Evolutionary conservation across 1,140 invertebrate species (phyloP).

Genomic region (Tetragnatha versicolor): DNA sequence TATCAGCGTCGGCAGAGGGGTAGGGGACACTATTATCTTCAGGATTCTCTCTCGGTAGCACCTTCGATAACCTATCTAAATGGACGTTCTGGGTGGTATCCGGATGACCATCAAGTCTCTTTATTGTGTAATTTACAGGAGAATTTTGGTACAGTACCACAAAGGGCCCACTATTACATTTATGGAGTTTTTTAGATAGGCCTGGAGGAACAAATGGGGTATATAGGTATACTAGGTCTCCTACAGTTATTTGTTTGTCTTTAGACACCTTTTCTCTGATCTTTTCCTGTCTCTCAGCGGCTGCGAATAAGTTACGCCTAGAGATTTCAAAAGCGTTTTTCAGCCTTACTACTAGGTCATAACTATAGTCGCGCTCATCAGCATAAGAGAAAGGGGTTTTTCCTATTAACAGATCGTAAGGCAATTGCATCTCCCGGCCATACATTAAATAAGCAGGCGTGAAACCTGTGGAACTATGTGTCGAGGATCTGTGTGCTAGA

Average conservation of each 20-base stretch:
- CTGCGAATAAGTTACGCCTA: not conserved
- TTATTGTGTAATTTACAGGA: not conserved
- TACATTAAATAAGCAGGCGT: not conserved
- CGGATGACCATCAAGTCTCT: not conserved
- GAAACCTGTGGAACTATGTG: not conserved
- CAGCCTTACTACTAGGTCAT: not conserved
- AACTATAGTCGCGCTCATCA: not conserved
- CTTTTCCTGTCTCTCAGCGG: not conserved
- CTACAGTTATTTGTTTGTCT: not conserved
- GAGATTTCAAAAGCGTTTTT: not conserved
- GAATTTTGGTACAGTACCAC: not conserved
- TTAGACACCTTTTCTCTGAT: not conserved
- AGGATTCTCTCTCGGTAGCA: no score
- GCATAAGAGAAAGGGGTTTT: not conserved
- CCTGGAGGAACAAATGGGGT: not conserved
- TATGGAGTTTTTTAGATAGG: not conserved
- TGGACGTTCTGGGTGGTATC: not conserved
- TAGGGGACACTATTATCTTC: not conserved
- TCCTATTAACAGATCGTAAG: not conserved
- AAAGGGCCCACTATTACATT: not conserved
- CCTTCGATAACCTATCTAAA: not conserved
- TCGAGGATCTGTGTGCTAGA: not conserved
- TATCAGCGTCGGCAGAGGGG: no score
- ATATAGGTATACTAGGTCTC: not conserved
- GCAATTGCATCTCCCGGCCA: not conserved